Conservation (phyloP, 2,888 invertebrate species). For the Andricus quercusramuli region DNA sequence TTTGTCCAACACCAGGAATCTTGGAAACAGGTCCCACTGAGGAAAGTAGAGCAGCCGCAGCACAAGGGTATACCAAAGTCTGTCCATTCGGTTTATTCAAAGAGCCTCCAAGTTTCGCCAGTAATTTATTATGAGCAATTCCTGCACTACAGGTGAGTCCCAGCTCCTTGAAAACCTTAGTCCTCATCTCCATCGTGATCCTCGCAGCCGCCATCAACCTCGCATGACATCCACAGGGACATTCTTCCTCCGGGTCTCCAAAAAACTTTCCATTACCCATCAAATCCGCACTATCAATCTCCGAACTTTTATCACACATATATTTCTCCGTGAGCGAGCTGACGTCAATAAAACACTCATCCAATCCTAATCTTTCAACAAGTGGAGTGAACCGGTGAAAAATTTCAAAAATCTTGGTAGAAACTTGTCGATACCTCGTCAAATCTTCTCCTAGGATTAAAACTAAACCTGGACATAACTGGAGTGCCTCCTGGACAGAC, state of each 20-base stretch:
- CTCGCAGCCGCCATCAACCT: slow-evolving; percentile 86
- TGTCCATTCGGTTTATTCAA: slow-evolving; percentile 91
- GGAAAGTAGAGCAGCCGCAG: slow-evolving; percentile 84
- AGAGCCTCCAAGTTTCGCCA: slow-evolving; percentile 88
- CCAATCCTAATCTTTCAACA: slow-evolving; percentile 91
- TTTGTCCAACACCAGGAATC: slow-evolving; percentile 89
- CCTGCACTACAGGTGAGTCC: slow-evolving; percentile 91
- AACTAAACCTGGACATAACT: slow-evolving; percentile 86
- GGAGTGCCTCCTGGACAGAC: slow-evolving; percentile 86
- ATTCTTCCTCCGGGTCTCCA: slow-evolving; percentile 81
- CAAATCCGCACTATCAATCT: background rate
- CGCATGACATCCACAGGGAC: slow-evolving; percentile 87
- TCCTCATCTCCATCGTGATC: slow-evolving; percentile 88
- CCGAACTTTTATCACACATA: slow-evolving; percentile 51
- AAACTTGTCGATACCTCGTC: slow-evolving; percentile 88
- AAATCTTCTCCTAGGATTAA: slow-evolving; percentile 92
- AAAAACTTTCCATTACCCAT: slow-evolving; percentile 82
- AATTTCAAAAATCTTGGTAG: slow-evolving; percentile 87
- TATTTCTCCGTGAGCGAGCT: slow-evolving; percentile 82
- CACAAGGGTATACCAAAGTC: slow-evolving; percentile 87
- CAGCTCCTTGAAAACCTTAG: slow-evolving; percentile 84
- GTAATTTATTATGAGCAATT: slow-evolving; percentile 89
- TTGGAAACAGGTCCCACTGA: slow-evolving; percentile 82
- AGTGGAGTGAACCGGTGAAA: slow-evolving; percentile 86
- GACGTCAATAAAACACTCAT: slow-evolving; percentile 92